phyloP scores from a whole-genome alignment of 2,113 vertebrate genomes.

The Oncorhynchus clarkii region DNA sequence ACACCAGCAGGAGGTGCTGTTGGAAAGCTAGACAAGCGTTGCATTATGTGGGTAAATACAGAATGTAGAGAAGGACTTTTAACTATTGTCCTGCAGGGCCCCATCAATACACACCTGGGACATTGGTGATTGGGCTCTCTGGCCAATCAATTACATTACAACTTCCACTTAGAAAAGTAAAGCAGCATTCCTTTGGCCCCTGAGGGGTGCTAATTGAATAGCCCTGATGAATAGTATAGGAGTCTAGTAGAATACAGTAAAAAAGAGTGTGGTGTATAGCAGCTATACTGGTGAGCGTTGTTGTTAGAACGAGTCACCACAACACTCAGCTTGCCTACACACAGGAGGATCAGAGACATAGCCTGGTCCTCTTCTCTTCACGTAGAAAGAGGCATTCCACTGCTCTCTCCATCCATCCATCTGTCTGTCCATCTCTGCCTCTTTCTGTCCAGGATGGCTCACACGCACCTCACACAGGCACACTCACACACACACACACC shows the following conservation, averaged over 20 bases:
- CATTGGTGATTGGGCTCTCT: too few relatives aligned
- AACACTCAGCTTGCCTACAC: background rate
- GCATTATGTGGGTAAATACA: background rate
- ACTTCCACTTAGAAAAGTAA: background rate
- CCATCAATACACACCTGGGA: too few relatives aligned
- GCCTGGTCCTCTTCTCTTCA: too few relatives aligned
- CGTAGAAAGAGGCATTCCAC: too few relatives aligned
- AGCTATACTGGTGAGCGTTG: background rate
- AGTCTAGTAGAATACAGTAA: too few relatives aligned
- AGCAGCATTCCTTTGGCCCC: background rate
- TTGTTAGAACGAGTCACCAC: background rate
- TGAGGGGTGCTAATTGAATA: too few relatives aligned
- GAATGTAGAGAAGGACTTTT: background rate
- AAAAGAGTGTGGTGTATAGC: too few relatives aligned
- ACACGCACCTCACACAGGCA: too few relatives aligned
- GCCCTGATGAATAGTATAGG: too few relatives aligned
- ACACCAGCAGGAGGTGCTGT: slow-evolving; percentile 19
- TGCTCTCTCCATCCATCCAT: background rate
- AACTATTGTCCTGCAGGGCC: too few relatives aligned
- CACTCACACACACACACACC: background rate
- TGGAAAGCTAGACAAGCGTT: background rate
- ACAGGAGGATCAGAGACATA: background rate
- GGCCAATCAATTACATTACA: too few relatives aligned
- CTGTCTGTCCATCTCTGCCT: background rate
- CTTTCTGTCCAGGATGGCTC: background rate